Conservation (phyloP, 2,113 vertebrate genomes). For the Okapia johnstoni region DNA sequence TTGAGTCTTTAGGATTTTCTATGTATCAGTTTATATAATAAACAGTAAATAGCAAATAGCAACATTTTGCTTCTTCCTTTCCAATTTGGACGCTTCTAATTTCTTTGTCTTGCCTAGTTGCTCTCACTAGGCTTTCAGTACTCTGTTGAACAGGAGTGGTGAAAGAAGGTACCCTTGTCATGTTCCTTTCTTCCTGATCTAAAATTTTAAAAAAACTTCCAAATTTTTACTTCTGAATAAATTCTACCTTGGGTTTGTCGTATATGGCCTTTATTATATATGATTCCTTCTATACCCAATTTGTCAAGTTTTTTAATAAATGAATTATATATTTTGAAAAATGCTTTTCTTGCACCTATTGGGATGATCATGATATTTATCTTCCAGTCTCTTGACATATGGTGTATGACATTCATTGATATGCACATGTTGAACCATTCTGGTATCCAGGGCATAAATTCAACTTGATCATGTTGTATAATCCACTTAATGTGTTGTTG, state of each 20-base stretch:
- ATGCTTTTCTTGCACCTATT: not conserved
- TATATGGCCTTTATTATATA: no score
- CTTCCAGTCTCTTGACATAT: not conserved
- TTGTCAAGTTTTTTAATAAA: not conserved
- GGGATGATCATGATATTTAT: not conserved
- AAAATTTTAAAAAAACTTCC: not conserved
- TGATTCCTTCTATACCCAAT: no score
- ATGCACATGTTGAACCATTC: not conserved
- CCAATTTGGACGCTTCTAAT: not conserved
- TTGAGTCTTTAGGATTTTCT: not conserved
- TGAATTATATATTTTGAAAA: not conserved
- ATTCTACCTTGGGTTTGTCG: no score
- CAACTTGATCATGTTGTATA: not conserved
- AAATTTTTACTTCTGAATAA: not conserved
- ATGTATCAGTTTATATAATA: not conserved
- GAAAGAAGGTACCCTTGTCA: not conserved
- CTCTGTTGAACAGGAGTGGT: not conserved
- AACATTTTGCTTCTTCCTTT: not conserved
- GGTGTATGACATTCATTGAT: not conserved
- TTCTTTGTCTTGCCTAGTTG: not conserved
- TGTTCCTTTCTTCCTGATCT: not conserved
- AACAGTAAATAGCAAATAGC: no score
- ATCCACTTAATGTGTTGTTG: not conserved
- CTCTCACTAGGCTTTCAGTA: not conserved
- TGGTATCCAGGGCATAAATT: not conserved